These are phyloP conservation scores for Drosophila funebris DNA, from an alignment of 1,140 invertebrate genomes.

Conservation along the genomic window DNA sequence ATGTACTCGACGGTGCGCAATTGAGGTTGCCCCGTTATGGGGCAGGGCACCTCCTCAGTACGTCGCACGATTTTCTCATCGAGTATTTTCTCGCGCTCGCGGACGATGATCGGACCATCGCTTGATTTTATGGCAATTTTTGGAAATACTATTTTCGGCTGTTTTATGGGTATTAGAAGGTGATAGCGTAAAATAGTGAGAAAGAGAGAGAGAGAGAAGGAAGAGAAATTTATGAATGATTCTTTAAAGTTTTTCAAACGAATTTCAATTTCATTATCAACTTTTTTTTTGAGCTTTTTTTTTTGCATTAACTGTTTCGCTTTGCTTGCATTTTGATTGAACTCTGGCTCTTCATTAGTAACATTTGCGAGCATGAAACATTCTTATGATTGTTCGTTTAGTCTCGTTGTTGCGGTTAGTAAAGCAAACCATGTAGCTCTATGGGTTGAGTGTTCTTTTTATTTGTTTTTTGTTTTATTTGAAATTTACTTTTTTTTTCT, in stretches of 20 bases:
- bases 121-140: conserved; percentile 93
- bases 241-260: background rate
- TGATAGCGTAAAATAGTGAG: background rate
- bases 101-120: conserved; percentile 90
- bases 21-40: conserved; percentile 91
- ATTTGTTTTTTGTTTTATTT: conserved; percentile 5
- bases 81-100: conserved; percentile 94
- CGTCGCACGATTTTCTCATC: conserved; percentile 93
- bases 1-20: conserved; percentile 95
- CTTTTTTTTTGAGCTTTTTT: conserved; percentile 2
- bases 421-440: conserved; percentile 69
- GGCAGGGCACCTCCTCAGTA: conserved; percentile 94
- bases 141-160: conserved; percentile 86
- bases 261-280: conserved; percentile 1
- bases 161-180: conserved; percentile 36
- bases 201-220: conserved; percentile 12
- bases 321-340: background rate
- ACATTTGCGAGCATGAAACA: conserved; percentile 38
- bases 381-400: conserved; percentile 31
- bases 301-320: background rate
- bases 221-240: conserved; percentile 5
- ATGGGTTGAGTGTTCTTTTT: conserved; percentile 43
- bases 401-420: conserved; percentile 67
- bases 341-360: conserved; percentile 46
- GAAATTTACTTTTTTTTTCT: conserved; percentile 31